Conservation (phyloP, 2,797 vertebrate genomes). For the Parauchenoglanis punctatus region DNA sequence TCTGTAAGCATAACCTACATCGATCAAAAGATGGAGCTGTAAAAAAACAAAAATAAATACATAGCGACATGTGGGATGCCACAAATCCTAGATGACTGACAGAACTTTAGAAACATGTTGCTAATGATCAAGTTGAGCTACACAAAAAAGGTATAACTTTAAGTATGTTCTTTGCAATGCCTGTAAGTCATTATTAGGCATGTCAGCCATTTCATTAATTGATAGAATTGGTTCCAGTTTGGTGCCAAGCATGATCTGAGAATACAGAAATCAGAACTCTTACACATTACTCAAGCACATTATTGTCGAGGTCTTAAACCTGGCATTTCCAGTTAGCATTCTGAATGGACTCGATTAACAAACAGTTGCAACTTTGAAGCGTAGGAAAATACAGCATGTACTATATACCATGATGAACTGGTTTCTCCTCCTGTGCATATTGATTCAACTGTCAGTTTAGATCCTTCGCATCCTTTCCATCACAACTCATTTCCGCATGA, state of each 20-base stretch:
- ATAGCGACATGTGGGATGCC: background rate
- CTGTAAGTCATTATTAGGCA: background rate
- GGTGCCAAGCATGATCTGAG: background rate
- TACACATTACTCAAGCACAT: background rate
- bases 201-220: background rate
- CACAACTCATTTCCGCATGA: conserved; percentile 31
- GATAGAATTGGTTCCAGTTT: background rate
- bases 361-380: background rate
- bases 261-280: background rate
- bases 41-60: background rate
- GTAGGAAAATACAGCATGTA: background rate
- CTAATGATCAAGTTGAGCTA: background rate
- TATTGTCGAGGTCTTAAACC: background rate
- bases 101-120: background rate
- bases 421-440: conserved; percentile 63
- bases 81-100: background rate
- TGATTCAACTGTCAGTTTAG: conserved; percentile 35
- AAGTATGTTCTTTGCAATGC: background rate
- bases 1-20: background rate
- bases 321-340: background rate
- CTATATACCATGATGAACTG: conserved; percentile 11
- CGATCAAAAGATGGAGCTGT: background rate
- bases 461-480: conserved; percentile 42
- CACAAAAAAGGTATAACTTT: background rate
- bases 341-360: background rate